Base-by-base conservation (phyloP, 1,140 invertebrate species). In the Zaprionus lachaisei region DNA sequence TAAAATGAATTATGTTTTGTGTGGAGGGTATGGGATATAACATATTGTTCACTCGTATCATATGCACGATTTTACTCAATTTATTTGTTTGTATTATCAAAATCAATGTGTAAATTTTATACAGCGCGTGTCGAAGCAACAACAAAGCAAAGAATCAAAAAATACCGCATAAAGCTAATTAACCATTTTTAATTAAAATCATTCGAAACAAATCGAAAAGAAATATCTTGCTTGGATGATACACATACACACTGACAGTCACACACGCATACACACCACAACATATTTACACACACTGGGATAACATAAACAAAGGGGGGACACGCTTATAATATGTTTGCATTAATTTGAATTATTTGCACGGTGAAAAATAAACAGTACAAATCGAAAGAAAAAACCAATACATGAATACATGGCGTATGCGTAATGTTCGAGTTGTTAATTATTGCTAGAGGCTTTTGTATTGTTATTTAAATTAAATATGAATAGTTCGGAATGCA, bases 101-200 rank as follows among this genome's bases (percentile, higher is more conserved):
- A 70, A 70, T 64, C 26, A 75, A 64, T 75, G 67, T 71, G 67
- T 51, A 34, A 37, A 41, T 83, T 82, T 83, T 79, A 67, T 83
- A 81, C 76, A 81, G 72, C 80, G 64, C 71, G 69, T 82, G 62
- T 82, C 69, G 67, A 57, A 47, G 63, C 77, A 80, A 90, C 80
- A 83, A 77, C 28, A 80, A 64, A 74, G 62, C 69, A 80, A 57
- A 54, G 72, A 81, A 83, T 17, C 5, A 83, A 55, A 69, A 72
- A n/a, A 38, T 38, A 47, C n/a, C 41, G 41, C 41, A 47, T 63
- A 62, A 77, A 70, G 84, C 81, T 86, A 83, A 87, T 89, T 83
- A 87, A 89, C 62, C 71, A 56, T 72, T 89, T 87, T 87, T 89
- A 89, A 87, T 87, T 87, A 87, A 85, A 78, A 56, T 66, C 41